A percentile compares a stretch with the other conserved stretches of the same genome.
Evolutionary conservation across 2,113 vertebrate genomes (phyloP).

Genomic region (Tachysurus fulvidraco): DNA sequence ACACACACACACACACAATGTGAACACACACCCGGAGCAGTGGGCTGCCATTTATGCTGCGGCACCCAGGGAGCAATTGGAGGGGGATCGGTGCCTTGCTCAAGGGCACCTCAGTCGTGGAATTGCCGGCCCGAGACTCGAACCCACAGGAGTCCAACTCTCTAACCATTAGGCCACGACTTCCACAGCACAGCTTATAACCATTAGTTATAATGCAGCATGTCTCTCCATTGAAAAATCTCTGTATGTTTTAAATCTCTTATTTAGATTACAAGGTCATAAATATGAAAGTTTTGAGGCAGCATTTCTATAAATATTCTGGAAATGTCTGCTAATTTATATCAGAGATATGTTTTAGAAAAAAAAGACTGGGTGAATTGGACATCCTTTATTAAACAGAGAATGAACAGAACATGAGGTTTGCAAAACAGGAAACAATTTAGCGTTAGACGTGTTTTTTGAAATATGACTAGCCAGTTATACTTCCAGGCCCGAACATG

Average conservation of each 20-base stretch:
- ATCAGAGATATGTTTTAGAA: neutral
- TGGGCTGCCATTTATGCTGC: too few species aligned
- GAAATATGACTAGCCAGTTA: neutral
- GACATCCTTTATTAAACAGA: neutral
- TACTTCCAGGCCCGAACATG: neutral
- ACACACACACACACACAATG: too few species aligned
- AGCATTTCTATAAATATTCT: neutral
- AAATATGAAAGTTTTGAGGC: neutral
- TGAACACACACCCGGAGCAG: too few species aligned
- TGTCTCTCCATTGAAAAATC: too few species aligned
- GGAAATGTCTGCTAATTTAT: neutral
- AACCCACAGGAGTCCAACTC: too few species aligned
- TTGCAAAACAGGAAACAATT: neutral
- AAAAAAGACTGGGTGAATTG: neutral
- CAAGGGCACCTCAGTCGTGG: too few species aligned
- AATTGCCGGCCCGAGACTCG: too few species aligned
- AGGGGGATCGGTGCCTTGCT: too few species aligned
- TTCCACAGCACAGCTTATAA: too few species aligned
- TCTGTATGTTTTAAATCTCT: neutral
- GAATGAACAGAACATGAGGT: neutral
- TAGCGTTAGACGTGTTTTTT: neutral
- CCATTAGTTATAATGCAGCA: too few species aligned
- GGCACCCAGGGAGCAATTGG: too few species aligned
- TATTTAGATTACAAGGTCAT: neutral
- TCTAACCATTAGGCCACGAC: too few species aligned